Evolutionary conservation across 1,140 invertebrate species (phyloP), one percentile per base, ranked within the genome.

Genomic region (Orchestia grillus): DNA sequence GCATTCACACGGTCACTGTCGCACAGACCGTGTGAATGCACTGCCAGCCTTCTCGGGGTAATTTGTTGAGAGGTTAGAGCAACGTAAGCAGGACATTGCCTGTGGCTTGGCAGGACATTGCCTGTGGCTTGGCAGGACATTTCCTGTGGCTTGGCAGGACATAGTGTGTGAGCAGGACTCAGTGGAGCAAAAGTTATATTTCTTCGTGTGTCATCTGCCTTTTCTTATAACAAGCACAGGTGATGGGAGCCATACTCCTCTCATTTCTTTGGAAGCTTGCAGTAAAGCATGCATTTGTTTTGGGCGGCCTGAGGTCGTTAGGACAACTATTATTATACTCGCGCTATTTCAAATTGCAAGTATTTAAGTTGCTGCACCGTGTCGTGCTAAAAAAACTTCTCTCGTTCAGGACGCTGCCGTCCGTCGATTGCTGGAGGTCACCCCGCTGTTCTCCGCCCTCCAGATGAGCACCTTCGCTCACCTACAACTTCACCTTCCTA

Each of bases 401-500:
- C 28, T 36, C 28, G 28, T 36, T 77, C 62, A 77, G 62, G 62
- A 77, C 1, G 62, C 11, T 77, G 15, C 62, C 44, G 44, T 94
- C 11, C 92, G 44, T 44, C 43, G 40, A n/a, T 40, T 94, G 40
- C 36, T 94, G 40, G 23, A 94, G 23, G 44, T 19, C 43, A 94
- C 92, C 11, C 92, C 92, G 19, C 41, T 94, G 41, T 47, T 94
- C 44, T 94, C 92, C 36, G 3, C 36, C 44, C 44, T 16, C 8
- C 92, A 94, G 44, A 94, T 94, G 92, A 44, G 41, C 44, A 44
- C 44, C 43, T 40, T 94, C 11, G 43, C 92, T 11, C 92, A 94
- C 92, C 44, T 94, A 1, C 92, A 94, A 44, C 92, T 94, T 28
- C 92, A 94, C 44, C 44, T 94, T 11, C 92, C 92, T 44, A 15